Evolutionary conservation across 1,140 invertebrate genomes (phyloP), one percentile per base, ranked within the genome.

Genomic region (Andricus grossulariae): DNA sequence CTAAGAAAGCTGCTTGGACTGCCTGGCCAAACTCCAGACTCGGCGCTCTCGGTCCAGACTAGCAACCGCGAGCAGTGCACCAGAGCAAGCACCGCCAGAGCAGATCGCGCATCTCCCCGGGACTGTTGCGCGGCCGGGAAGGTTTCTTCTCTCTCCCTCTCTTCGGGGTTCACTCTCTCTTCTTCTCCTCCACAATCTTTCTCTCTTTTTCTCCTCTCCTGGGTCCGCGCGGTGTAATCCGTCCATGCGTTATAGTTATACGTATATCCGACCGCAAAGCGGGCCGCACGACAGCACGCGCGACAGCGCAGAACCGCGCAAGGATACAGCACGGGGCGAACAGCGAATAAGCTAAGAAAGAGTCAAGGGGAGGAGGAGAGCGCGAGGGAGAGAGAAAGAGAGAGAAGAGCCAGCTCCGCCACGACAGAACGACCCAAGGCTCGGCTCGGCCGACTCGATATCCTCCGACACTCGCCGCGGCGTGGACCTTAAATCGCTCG

Each of bases 381-480:
- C 71, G 79, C 79, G 71, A 25, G 32, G 71, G 77, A 74, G 1
- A 15, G 77, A 19, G 12, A 87, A 87, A 84, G 89, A 88, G 87
- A 88, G 89, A 85, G 85, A 87, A 85, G 87, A 88, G 90, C 88
- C 88, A 45, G 45, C 2, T 18, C 15, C 39, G 50, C 50, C 19
- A 52, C 32, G 13, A 10, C 52, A 54, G 70, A 73, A 32, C 71
- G 71, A 73, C n/a, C 50, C 71, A 32, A 73, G 49, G 49, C 71
- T 21, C 71, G 71, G 50, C 71, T 50, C n/a, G 49, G 16, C 18
- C 50, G 50, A 73, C 71, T 73, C 21, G 71, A 73, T 52, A 73
- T 54, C 51, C 71, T 73, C 71, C 18, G 71, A 51, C 45, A 73
- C 71, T 73, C 50, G 71, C 51, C 51, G 51, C 49, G 15, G 50